phyloP scores from a whole-genome alignment of 2,888 invertebrate genomes.

The Balanococcus diminutus region DNA sequence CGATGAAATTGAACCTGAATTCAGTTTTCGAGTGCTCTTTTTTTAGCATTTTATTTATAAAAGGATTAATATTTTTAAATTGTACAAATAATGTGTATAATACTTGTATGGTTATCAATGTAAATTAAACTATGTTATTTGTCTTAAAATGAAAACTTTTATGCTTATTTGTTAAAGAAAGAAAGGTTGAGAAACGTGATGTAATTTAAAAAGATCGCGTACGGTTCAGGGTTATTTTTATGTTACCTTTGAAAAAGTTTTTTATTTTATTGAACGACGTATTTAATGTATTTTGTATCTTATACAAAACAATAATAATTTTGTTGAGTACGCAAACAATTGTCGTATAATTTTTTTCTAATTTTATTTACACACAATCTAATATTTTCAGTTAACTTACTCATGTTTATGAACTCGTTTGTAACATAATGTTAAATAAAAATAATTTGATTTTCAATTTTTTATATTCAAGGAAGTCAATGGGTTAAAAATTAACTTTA shows the following conservation, averaged over 20 bases:
- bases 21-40: neutral
- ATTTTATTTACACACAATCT: constrained; percentile 12
- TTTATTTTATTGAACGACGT: neutral
- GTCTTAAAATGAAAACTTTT: neutral
- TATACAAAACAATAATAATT: neutral
- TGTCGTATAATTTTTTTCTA: constrained; percentile 12
- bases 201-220: neutral
- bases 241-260: constrained; percentile 3
- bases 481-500: neutral
- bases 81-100: constrained; percentile 34
- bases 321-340: neutral
- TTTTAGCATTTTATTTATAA: constrained; percentile 21
- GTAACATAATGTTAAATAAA: constrained; percentile 32
- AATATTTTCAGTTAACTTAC: neutral
- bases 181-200: constrained; percentile 5
- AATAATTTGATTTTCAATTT: constrained; percentile 3
- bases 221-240: constrained; percentile 28
- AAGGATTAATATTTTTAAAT: constrained; percentile 16
- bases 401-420: constrained; percentile 19
- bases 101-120: neutral
- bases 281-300: too few relatives aligned
- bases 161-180: neutral
- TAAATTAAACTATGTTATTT: neutral
- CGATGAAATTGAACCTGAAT: constrained; percentile 25
- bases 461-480: neutral